Evolutionary conservation across 2,113 vertebrate genomes (phyloP), one percentile per base, ranked within the genome.

Genomic region (Poeciliopsis retropinna): DNA sequence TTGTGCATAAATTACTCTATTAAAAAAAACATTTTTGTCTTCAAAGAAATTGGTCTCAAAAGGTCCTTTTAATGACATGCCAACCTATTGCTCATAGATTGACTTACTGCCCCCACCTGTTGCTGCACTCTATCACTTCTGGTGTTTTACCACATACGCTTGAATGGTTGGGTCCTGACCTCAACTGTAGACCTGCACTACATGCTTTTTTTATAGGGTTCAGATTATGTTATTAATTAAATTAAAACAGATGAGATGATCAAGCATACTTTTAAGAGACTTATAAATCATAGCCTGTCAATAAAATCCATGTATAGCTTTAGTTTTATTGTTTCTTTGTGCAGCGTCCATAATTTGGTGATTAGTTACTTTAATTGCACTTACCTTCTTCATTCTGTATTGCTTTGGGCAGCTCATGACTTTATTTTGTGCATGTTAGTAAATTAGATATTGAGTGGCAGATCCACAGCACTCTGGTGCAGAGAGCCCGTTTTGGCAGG

Each of bases 401-500:
- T 80, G 72, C 76, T 61, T 6, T 30, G 4, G 1, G 30, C n/a
- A 70, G 67, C 70, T 44, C 25, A 8, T 7, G 13, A 78, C 73
- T 70, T 73, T 44, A 83, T 83, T 68, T 5, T 61, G 34, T 47
- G 61, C 61, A 54, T 74, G 83, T 73, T 60, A 80, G 69, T 68
- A 68, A 84, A 79, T 84, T 44, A 62, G 61, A 75, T 67, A 64
- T 54, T 57, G 12, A 70, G 44, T 37, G 29, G 51, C 76, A 29
- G 77, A 31, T 63, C 57, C 5, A 4, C 78, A 67, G 32, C 64
- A 30, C 3, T n/a, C 22, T 39, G 25, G n/a, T 15, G 51, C 44
- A 41, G 19, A 0, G 68, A 73, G 70, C 62, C 72, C 30, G 37
- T 85, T 81, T 41, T 83, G 87, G 79, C 88, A 64, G 72, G 13